Percentiles rank a stretch among this genome's conserved stretches.
Conservation (phyloP, 2,113 vertebrate species). For the Melanerpes formicivorus region DNA sequence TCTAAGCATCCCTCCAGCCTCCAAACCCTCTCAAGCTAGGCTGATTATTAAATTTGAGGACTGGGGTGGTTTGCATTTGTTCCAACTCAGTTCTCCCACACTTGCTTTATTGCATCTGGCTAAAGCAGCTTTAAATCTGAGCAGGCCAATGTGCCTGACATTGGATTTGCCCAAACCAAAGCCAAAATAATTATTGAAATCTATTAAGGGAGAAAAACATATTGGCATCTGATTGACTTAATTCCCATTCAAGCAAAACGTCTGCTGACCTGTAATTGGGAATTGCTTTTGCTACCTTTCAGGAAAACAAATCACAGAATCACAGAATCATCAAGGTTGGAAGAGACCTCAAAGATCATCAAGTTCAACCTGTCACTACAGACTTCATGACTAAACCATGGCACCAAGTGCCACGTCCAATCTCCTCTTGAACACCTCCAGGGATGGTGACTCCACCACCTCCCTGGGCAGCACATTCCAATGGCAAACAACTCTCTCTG, state of each 20-base stretch:
- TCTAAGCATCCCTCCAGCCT: neutral
- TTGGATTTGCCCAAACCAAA: neutral
- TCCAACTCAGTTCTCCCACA: neutral
- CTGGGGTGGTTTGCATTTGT: neutral
- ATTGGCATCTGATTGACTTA: neutral
- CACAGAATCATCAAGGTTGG: no score
- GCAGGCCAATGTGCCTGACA: neutral
- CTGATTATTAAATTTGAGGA: neutral
- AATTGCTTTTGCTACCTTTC: slow-evolving; percentile 5
- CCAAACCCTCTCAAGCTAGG: neutral
- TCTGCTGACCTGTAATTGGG: slow-evolving; percentile 5
- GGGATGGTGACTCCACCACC: no score
- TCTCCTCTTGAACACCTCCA: no score
- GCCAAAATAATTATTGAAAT: slow-evolving; percentile 28
- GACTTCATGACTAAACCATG: no score
- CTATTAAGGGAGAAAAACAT: neutral
- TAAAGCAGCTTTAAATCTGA: slow-evolving; percentile 33
- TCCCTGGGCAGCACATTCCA: no score
- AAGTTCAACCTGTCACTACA: no score
- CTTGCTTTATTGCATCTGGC: neutral
- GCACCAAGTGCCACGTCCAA: no score
- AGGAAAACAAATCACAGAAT: neutral
- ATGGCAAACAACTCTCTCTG: no score
- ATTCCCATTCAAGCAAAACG: neutral
- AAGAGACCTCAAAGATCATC: no score